Conservation (phyloP, 2,888 invertebrate species). For the Podabrus alpinus region DNA sequence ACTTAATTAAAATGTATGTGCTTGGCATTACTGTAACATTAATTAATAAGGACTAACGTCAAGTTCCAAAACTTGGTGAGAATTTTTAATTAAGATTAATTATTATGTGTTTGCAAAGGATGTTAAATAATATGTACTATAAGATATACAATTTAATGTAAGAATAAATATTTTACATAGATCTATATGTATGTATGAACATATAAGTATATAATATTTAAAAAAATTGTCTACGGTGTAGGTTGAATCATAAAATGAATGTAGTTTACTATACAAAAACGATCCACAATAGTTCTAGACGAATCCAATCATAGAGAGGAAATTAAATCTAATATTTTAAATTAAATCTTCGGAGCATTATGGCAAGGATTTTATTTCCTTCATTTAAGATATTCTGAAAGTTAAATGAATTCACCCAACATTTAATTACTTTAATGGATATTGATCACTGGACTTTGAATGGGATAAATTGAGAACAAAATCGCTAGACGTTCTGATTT, state of each 20-base stretch:
- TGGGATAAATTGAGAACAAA: slow-evolving; percentile 31
- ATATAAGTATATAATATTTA: too few relatives aligned
- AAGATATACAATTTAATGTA: neutral
- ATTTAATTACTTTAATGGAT: slow-evolving; percentile 42
- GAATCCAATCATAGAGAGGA: slow-evolving; percentile 37
- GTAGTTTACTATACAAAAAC: neutral
- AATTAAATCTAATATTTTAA: slow-evolving; percentile 40
- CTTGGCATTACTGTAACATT: slow-evolving; percentile 2
- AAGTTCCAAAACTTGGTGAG: slow-evolving; percentile 7
- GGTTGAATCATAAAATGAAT: neutral
- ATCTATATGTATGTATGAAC: neutral
- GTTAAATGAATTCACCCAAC: slow-evolving; percentile 39
- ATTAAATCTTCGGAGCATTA: slow-evolving; percentile 32
- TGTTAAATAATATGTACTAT: neutral
- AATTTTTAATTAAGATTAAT: slow-evolving; percentile 2
- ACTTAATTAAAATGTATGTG: slow-evolving; percentile 33
- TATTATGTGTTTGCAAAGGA: neutral
- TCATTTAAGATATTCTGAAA: slow-evolving; percentile 39
- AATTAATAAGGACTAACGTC: slow-evolving; percentile 16
- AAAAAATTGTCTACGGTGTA: too few relatives aligned
- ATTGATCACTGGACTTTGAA: slow-evolving; percentile 35
- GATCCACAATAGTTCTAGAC: slow-evolving; percentile 10
- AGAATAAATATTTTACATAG: neutral
- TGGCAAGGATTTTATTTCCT: slow-evolving; percentile 37
- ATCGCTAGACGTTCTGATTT: slow-evolving; percentile 21